Conservation (phyloP, 2,888 invertebrate species). For the Hermaeophaga mercurialis region DNA sequence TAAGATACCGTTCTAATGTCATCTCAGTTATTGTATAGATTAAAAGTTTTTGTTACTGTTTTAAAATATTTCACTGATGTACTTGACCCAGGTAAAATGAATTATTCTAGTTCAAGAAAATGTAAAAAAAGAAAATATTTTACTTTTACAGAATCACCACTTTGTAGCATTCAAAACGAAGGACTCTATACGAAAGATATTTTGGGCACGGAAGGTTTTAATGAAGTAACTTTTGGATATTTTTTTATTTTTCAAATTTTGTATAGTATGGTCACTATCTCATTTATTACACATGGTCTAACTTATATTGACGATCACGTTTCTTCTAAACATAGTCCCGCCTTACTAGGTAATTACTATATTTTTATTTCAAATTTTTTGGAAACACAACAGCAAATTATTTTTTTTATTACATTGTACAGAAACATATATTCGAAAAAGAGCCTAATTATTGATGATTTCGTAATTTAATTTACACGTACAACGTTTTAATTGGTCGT, state of each 20-base stretch:
- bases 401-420: no score
- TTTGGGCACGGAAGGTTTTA: constrained; percentile 12
- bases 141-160: constrained; percentile 32
- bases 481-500: no score
- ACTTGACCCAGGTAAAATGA: no score
- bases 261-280: constrained; percentile 40
- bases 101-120: no score
- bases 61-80: no score
- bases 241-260: constrained; percentile 55
- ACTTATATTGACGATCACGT: constrained; percentile 69
- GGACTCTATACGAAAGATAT: constrained; percentile 2
- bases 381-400: no score
- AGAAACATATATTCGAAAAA: no score
- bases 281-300: constrained; percentile 63
- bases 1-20: no score
- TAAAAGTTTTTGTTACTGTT: no score
- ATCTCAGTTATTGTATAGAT: no score
- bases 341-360: constrained; percentile 55
- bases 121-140: neutral
- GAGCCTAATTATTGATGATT: no score
- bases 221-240: constrained; percentile 46
- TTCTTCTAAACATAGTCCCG: constrained; percentile 59
- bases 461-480: no score
- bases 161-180: constrained; percentile 30
- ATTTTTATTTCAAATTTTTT: constrained; percentile 9